Base-by-base conservation (phyloP, 2,888 invertebrate species). In the Chaitophorus viminalis region DNA sequence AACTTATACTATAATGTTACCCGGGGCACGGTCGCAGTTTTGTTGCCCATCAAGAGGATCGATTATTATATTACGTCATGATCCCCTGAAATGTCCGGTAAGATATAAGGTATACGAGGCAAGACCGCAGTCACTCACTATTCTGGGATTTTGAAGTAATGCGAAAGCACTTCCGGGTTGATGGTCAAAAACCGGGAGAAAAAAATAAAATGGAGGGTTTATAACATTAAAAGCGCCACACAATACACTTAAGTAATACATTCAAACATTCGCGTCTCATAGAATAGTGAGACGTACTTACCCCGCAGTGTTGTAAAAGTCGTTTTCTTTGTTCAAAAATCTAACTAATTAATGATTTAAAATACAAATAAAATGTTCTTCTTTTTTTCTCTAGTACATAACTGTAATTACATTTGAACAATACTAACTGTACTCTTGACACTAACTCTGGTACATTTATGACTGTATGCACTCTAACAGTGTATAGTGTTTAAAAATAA, bases 1-100 rank as follows among this genome's bases (percentile, higher is more conserved):
- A n/a, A n/a, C n/a, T n/a, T n/a, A n/a, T 82, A 82, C 72, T 82
- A 33, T 52, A 82, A 72, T 82, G 54, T 82, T 82, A 72, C 46
- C 46, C 8, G 70, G n/a, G 31, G 31, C 11, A 46, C 3, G 31
- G 52, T 82, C 9, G 52, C 31, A 72, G 70, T 68, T 79, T 79
- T 52, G 46, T 70, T 46, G 17, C 31, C 36, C 52, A 52, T 72
- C 72, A 39, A 65, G 78, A 36, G 65, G 65, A 39, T 79, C 18
- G 39, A 39, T 79, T 29, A 33, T 33, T 78, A 33, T 78, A 33
- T 17, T 65, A 79, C 14, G 29, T 60, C n/a, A 6, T 39, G 39
- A 79, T 79, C 60, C 78, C 65, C 4, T 21, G 18, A 65, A 65
- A 68, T 11, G 79, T 68, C 79, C 79, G 60, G 36, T 65, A 60